Evolutionary conservation across 2,888 invertebrate species (phyloP).

Genomic region (Lasius platythorax): DNA sequence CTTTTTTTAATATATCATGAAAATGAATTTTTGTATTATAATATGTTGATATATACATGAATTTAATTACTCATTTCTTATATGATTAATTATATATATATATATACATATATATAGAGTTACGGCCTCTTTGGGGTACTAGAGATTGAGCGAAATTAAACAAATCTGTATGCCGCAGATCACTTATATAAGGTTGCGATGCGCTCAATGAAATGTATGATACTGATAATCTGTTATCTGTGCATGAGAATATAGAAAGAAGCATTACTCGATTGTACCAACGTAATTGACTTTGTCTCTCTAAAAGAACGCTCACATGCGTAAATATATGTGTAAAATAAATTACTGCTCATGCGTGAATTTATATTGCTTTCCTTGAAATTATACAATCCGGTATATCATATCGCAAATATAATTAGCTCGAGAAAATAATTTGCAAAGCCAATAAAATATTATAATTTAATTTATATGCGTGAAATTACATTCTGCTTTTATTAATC

Average conservation of each 20-base stretch:
- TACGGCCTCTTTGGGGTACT: slow-evolving; percentile 67
- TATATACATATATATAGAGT: not conserved
- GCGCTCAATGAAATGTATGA: slow-evolving; percentile 66
- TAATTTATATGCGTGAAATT: not conserved
- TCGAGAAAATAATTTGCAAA: not conserved
- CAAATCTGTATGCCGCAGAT: slow-evolving; percentile 36
- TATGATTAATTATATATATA: slow-evolving; percentile 7
- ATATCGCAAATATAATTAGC: not conserved
- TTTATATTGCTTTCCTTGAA: not conserved
- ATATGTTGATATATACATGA: slow-evolving; percentile 28
- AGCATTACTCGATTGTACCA: slow-evolving; percentile 73
- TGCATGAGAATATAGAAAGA: slow-evolving; percentile 66
- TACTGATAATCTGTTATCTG: slow-evolving; percentile 66
- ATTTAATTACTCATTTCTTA: slow-evolving; percentile 36
- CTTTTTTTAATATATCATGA: not conserved
- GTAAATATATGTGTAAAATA: slow-evolving; percentile 79
- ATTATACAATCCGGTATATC: not conserved
- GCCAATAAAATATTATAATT: not conserved
- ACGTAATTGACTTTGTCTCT: slow-evolving; percentile 76
- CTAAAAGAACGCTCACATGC: slow-evolving; percentile 75
- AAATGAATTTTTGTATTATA: slow-evolving; percentile 49
- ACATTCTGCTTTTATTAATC: not conserved
- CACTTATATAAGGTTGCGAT: slow-evolving; percentile 51
- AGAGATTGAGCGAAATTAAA: slow-evolving; percentile 47
- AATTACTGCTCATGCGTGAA: slow-evolving; percentile 46